Conservation (phyloP, 2,888 invertebrate genomes). For the Drosophila macrospina region DNA sequence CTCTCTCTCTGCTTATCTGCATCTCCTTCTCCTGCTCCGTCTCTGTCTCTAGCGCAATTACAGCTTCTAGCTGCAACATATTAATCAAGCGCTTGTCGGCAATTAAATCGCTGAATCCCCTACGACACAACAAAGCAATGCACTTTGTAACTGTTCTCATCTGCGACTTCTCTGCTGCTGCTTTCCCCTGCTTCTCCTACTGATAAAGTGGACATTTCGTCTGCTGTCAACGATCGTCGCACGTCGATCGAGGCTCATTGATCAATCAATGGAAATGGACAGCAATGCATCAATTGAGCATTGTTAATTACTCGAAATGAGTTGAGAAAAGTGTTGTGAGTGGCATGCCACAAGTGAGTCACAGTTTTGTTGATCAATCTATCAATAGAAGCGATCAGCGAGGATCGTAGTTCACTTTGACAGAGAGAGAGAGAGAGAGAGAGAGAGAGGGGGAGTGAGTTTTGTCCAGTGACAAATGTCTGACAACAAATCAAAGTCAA, state of each 20-base stretch:
- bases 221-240: slow-evolving; percentile 38
- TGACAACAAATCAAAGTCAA: slow-evolving; percentile 74
- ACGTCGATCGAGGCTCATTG: slow-evolving; percentile 14
- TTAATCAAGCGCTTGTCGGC: slow-evolving; percentile 70
- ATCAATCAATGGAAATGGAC: slow-evolving; percentile 48
- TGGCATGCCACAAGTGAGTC: slow-evolving; percentile 47
- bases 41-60: slow-evolving; percentile 39
- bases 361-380: slow-evolving; percentile 57
- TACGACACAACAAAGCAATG: slow-evolving; percentile 44
- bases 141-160: slow-evolving; percentile 42
- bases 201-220: slow-evolving; percentile 37
- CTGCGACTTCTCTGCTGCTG: neutral
- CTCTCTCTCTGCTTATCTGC: neutral
- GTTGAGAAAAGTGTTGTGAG: slow-evolving; percentile 62
- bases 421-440: too few relatives aligned
- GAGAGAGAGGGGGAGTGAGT: too few relatives aligned
- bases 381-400: slow-evolving; percentile 29
- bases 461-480: slow-evolving; percentile 75
- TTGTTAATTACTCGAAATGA: slow-evolving; percentile 61
- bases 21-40: neutral
- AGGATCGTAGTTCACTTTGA: slow-evolving; percentile 24
- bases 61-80: slow-evolving; percentile 49
- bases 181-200: neutral
- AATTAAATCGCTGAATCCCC: slow-evolving; percentile 38
- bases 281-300: slow-evolving; percentile 63